Evolutionary conservation across 2,888 invertebrate genomes (phyloP), one percentile per base, ranked within the genome.

Genomic region (Parnassius glacialis): DNA sequence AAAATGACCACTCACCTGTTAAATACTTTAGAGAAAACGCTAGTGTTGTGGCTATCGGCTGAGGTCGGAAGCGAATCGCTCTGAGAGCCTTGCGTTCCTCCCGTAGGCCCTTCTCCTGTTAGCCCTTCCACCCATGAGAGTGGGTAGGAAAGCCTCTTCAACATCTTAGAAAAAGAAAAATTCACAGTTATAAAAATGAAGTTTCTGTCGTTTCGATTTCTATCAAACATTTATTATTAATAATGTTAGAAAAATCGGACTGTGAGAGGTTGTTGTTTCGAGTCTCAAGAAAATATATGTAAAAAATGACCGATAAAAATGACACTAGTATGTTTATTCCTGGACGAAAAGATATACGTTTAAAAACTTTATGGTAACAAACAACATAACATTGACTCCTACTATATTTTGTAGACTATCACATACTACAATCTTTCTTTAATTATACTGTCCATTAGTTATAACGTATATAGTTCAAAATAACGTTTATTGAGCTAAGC

Each of bases 91-190:
- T 89, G 83, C 85, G 61, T 70, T 61, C 73, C 68, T 67, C 81
- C 80, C 45, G 90, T 92, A 65, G 93, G 94, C 69, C 94, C 94
- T 68, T 96, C 97, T 62, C 96, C 95, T 0, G 96, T 95, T 51
- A 97, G 90, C 2, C 97, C 97, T 83, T 97, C 97, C 93, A 97
- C 97, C 97, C 97, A 97, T 2, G 97, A 95, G 59, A 97, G 87
- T 13, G 97, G 97, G 91, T 97, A 97, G 0, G 97, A 97, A 65
- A 98, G 94, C 74, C 97, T 94, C 88, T 97, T 97, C 74, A 97
- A 91, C 96, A 97, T 97, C 97, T 97, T 79, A n/a, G 87, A 83
- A 60, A 53, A 65, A 60, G 62, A 48, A 59, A 52, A 48, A 48
- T 20, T 20, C 20, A 20, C 41, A 42, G 10, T 0, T 34, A 34